These are phyloP conservation scores for Trichechus manatus DNA, from an alignment of 2,113 vertebrate species.

Conservation along the genomic window DNA sequence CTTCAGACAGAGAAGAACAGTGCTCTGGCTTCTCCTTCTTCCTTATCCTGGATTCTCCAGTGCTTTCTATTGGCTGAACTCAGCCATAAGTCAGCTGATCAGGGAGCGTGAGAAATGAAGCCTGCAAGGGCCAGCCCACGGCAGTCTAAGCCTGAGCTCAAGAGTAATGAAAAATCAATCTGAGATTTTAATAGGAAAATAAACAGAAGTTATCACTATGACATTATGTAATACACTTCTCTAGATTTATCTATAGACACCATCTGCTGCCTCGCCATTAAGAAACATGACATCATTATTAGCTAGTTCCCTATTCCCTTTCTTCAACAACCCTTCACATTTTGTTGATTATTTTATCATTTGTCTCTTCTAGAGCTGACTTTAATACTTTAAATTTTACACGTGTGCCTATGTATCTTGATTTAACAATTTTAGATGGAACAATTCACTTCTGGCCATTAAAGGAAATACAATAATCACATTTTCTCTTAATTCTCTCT, in stretches of 20 bases:
- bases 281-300: background rate
- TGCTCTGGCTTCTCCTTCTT: background rate
- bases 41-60: background rate
- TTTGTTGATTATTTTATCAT: background rate
- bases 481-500: background rate
- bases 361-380: background rate
- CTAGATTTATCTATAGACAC: background rate
- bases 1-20: background rate
- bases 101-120: background rate
- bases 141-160: rapidly evolving
- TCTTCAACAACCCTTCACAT: background rate
- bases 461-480: background rate
- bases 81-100: background rate
- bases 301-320: background rate
- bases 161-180: background rate
- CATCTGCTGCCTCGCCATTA: too few species aligned
- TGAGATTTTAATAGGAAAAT: background rate
- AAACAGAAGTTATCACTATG: background rate
- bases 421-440: background rate
- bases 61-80: background rate
- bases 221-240: background rate
- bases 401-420: background rate
- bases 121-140: background rate
- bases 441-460: background rate
- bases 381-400: background rate